These are phyloP conservation scores for Amphipyra tragopoginis DNA, from an alignment of 2,888 invertebrate species.

Conservation along the genomic window DNA sequence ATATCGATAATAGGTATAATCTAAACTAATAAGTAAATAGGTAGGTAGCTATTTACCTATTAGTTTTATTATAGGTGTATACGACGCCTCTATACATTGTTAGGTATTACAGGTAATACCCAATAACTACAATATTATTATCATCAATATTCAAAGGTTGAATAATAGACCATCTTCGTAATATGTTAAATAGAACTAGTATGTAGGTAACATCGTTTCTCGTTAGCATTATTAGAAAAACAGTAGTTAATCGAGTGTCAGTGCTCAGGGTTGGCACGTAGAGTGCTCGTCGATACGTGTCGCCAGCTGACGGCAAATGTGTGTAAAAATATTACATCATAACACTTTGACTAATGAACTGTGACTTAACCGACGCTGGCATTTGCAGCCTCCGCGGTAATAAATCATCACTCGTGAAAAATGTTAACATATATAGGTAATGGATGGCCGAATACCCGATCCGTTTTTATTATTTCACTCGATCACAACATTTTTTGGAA, in stretches of 20 bases:
- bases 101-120: no score
- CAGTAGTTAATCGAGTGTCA: no score
- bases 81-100: no score
- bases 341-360: constrained; percentile 61
- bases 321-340: constrained; percentile 43
- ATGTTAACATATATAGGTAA: constrained; percentile 50
- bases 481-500: constrained; percentile 34
- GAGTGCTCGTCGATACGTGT: constrained; percentile 30
- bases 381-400: constrained; percentile 44
- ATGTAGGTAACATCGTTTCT: no score
- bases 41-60: no score
- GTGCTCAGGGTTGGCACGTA: neutral
- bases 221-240: neutral
- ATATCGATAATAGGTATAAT: no score
- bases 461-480: constrained; percentile 42
- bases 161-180: no score
- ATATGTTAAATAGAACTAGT: no score
- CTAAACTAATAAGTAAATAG: no score
- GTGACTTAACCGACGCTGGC: constrained; percentile 49
- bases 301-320: constrained; percentile 26
- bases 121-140: no score
- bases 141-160: no score
- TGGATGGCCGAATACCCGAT: constrained; percentile 48
- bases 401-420: constrained; percentile 55
- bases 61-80: no score